Conservation (phyloP, 2,888 invertebrate genomes). For the Dolomedes plantarius region DNA sequence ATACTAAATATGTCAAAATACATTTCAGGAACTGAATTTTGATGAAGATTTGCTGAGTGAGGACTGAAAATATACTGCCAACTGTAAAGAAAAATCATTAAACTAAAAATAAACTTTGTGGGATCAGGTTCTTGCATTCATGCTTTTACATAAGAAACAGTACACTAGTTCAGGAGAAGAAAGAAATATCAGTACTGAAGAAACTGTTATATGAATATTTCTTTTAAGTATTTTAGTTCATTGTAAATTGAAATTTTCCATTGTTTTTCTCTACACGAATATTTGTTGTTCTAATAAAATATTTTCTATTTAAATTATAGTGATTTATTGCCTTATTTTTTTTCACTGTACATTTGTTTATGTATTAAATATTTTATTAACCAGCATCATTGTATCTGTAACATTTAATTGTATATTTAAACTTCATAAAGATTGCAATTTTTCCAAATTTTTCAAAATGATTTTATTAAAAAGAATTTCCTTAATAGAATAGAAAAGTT, state of each 20-base stretch:
- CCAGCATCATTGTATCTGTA: no score
- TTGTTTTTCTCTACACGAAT: background rate
- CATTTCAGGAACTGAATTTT: conserved; percentile 83
- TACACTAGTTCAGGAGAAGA: background rate
- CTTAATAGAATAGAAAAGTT: no score
- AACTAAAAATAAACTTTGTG: no score
- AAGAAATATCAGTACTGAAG: background rate
- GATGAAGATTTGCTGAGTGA: conserved; percentile 85
- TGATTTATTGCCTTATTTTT: no score
- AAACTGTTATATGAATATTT: background rate
- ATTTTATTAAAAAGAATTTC: no score
- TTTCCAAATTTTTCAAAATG: no score
- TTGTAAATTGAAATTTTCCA: background rate
- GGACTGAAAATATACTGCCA: conserved; percentile 74
- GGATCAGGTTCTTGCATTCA: no score
- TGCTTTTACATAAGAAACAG: background rate
- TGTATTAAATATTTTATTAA: no score
- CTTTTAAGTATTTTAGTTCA: background rate
- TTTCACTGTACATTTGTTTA: no score
- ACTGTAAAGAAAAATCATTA: background rate
- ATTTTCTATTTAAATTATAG: background rate
- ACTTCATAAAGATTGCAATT: no score
- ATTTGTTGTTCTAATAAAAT: background rate
- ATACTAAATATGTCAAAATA: background rate
- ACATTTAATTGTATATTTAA: no score